Conservation (phyloP, 2,888 invertebrate species). For the Amitus sp. region DNA sequence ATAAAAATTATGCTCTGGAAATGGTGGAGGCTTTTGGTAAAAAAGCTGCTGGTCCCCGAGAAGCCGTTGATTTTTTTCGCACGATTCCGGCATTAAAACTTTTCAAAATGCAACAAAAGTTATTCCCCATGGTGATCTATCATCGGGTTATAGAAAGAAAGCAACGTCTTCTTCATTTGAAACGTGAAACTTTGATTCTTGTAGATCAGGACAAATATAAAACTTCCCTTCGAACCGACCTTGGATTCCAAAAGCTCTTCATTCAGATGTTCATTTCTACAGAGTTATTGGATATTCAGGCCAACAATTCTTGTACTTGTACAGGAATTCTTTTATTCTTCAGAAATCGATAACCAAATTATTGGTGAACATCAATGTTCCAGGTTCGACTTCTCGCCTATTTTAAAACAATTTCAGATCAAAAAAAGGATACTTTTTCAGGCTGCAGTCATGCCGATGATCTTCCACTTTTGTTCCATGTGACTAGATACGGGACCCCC, state of each 20-base stretch:
- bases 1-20: constrained; percentile 31
- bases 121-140: constrained; percentile 41
- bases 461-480: constrained; percentile 69
- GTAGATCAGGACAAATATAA: too few relatives aligned
- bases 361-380: constrained; percentile 12
- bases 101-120: constrained; percentile 46
- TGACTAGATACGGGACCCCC: constrained; percentile 35
- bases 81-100: constrained; percentile 50
- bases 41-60: constrained; percentile 40
- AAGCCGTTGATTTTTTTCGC: constrained; percentile 45
- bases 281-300: too few relatives aligned
- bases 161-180: background rate
- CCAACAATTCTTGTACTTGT: background rate
- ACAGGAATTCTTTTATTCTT: background rate
- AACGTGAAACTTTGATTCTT: background rate
- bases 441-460: constrained; percentile 74
- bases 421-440: too few relatives aligned
- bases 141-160: background rate
- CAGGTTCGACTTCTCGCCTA: background rate
- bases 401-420: too few relatives aligned
- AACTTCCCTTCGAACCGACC: too few relatives aligned
- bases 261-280: too few relatives aligned
- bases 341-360: background rate
- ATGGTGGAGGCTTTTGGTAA: constrained; percentile 43
- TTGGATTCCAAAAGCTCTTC: too few relatives aligned